Evolutionary conservation across 2,888 invertebrate genomes (phyloP).

Genomic region (Therioaphis trifolii): DNA sequence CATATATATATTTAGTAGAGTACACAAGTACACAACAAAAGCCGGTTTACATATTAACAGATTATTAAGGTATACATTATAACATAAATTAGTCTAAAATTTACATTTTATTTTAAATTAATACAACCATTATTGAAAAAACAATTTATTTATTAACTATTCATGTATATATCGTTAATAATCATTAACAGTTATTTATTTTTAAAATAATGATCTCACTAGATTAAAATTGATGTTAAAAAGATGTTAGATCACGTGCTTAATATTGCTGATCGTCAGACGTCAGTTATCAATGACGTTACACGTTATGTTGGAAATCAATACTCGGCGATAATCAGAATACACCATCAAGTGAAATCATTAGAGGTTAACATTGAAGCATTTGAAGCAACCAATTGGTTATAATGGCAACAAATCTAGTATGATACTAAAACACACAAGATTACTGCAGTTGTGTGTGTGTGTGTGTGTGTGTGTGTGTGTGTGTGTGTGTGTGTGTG

Average conservation of each 20-base stretch:
- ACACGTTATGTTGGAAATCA: neutral
- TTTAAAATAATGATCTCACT: neutral
- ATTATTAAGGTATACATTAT: too few species aligned
- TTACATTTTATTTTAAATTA: too few species aligned
- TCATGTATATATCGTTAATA: neutral
- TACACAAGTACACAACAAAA: too few species aligned
- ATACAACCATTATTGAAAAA: neutral
- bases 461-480: neutral
- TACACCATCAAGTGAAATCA: neutral
- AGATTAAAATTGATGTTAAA: neutral
- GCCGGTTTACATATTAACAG: too few species aligned
- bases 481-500: neutral
- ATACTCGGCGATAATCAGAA: neutral
- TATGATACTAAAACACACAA: neutral
- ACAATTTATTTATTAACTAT: slow-evolving; percentile 11
- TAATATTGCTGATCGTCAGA: too few species aligned
- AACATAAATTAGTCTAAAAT: too few species aligned
- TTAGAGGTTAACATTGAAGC: neutral
- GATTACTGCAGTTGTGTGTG: too few species aligned
- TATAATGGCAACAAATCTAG: neutral
- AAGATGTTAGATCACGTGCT: neutral
- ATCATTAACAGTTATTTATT: neutral
- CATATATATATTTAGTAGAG: too few species aligned
- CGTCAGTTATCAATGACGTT: too few species aligned
- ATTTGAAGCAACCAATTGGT: neutral